Evolutionary conservation across 2,113 vertebrate species (phyloP), one percentile per base, ranked within the genome.

Genomic region (Damaliscus lunatus): DNA sequence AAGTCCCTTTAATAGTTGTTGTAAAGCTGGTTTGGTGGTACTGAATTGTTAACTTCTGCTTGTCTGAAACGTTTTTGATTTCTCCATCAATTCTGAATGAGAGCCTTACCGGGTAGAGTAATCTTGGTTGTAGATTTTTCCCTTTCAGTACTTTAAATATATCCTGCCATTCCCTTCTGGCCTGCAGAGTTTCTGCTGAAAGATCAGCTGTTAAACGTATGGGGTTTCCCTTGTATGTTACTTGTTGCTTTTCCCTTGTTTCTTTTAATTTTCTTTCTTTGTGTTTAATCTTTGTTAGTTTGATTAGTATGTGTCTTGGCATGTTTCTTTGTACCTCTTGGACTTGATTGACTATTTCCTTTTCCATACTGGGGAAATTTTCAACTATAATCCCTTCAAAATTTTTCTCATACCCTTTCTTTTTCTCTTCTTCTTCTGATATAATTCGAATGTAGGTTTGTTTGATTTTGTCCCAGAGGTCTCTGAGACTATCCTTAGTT

Each of bases 101-200:
- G 0, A 64, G 31, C 6, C 31, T 64, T 64, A 4, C 62, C 0
- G 0, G 7, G 7, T 64, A 17, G 31, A 17, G 15, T 64, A 64
- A 64, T 64, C 31, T 64, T 17, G 3, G 15, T 8, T 64, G 62
- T 64, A 64, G 62, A 33, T 64, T 64, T 64, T n/a, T 17, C 62
- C 31, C 15, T 64, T n/a, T 64, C 3, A n/a, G 31, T n/a, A 8
- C 62, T 64, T 64, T 64, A 64, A 33, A 62, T 62, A 62, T 33
- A 62, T 62, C 60, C 60, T 62, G 60, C 60, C 29, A 31, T 62
- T 62, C 60, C 60, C 60, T 62, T 62, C 60, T 16, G 31, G 1
- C 60, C 31, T 62, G 60, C 31, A 33, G 60, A 62, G 60, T 16
- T 62, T 62, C 14, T 62, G 60, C 29, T 62, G 3, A 7, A 62